Evolutionary conservation across 2,888 invertebrate species (phyloP).

Genomic region (Cataglyphis albicans): DNA sequence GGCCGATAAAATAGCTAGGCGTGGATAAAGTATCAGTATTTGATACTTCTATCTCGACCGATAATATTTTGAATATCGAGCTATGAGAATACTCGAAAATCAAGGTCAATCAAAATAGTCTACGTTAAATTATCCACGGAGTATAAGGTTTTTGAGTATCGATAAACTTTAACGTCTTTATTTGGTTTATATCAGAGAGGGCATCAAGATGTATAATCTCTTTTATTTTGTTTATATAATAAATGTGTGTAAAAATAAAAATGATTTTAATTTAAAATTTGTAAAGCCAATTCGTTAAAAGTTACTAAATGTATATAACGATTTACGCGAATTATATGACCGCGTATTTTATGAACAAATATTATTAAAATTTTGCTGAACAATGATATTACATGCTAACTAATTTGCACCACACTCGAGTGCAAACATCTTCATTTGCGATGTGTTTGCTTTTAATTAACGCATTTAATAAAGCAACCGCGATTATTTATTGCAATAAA

Average conservation of each 20-base stretch:
- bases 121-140: background rate
- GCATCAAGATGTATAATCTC: background rate
- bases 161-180: background rate
- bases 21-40: slow-evolving; percentile 20
- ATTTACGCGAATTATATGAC: background rate
- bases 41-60: slow-evolving; percentile 15
- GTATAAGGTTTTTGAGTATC: background rate
- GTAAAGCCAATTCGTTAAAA: background rate
- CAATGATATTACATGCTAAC: background rate
- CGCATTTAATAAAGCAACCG: slow-evolving; percentile 33
- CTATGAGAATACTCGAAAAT: background rate
- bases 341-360: slow-evolving; percentile 10
- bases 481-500: slow-evolving; percentile 40
- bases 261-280: background rate
- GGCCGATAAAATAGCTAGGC: slow-evolving; percentile 16
- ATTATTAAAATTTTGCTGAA: too few relatives aligned
- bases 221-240: background rate
- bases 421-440: slow-evolving; percentile 27
- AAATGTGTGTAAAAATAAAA: background rate
- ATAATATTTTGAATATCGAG: background rate
- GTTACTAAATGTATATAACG: background rate
- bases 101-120: background rate
- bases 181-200: slow-evolving; percentile 9
- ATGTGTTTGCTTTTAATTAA: slow-evolving; percentile 49
- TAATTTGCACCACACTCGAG: slow-evolving; percentile 26